phyloP scores from a whole-genome alignment of 1,140 invertebrate genomes.

The Diorhabda elongata region DNA sequence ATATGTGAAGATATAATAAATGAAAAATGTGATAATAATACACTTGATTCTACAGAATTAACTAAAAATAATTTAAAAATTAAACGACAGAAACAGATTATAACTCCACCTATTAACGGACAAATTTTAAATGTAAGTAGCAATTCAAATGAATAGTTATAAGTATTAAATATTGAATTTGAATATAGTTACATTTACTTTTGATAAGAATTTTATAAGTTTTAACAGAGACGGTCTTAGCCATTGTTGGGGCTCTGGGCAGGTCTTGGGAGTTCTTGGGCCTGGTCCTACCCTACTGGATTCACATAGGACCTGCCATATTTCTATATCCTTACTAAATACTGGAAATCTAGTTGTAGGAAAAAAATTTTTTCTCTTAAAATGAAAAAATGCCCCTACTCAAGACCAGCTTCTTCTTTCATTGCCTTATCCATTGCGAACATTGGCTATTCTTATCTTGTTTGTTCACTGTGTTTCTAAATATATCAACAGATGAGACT shows the following conservation, averaged over 20 bases:
- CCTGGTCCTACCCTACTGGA: too few species aligned
- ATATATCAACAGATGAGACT: too few species aligned
- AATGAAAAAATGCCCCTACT: background rate
- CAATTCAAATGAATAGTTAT: background rate
- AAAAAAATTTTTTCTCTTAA: background rate
- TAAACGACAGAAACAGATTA: slow-evolving; percentile 18
- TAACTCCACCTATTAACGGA: slow-evolving; percentile 17
- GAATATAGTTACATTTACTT: background rate
- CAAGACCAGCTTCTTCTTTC: background rate
- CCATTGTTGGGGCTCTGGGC: too few species aligned
- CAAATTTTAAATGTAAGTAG: slow-evolving; percentile 9
- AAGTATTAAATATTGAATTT: background rate
- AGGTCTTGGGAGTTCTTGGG: too few species aligned
- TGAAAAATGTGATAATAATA: slow-evolving; percentile 2
- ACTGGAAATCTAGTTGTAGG: too few species aligned
- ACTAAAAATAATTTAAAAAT: slow-evolving; percentile 6
- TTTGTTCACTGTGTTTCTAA: background rate
- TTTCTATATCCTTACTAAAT: too few species aligned
- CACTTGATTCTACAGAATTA: background rate
- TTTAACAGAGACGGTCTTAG: too few species aligned
- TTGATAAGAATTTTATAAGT: background rate
- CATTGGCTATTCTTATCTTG: background rate
- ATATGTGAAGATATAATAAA: slow-evolving; percentile 26
- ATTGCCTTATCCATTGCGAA: background rate
- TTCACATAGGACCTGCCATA: too few species aligned